Evolutionary conservation across 2,797 vertebrate genomes (phyloP).

Genomic region (Atherinosoma microstoma): DNA sequence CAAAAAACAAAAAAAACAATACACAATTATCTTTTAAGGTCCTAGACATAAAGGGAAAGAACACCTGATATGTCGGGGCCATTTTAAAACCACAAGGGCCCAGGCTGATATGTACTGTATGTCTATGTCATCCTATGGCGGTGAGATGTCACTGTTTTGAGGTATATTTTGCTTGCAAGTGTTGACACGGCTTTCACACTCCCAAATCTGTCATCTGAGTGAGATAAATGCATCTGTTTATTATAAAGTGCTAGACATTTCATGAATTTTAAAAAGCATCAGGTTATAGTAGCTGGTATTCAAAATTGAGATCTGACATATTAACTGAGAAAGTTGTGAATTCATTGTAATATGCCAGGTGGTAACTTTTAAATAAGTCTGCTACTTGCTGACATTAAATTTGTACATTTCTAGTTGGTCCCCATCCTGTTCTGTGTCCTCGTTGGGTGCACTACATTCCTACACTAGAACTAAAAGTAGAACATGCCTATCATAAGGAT

Average conservation of each 20-base stretch:
- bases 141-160: conserved; percentile 77
- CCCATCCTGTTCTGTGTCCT: conserved; percentile 19
- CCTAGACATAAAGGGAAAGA: conserved; percentile 61
- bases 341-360: conserved; percentile 15
- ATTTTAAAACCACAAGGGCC: conserved; percentile 57
- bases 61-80: conserved; percentile 55
- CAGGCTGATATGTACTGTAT: conserved; percentile 77
- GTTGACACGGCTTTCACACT: conserved; percentile 56
- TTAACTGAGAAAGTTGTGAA: conserved; percentile 40
- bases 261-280: conserved; percentile 57
- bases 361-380: conserved; percentile 30
- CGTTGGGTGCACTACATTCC: conserved; percentile 37
- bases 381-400: conserved; percentile 13
- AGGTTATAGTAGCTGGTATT: conserved; percentile 54
- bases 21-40: conserved; percentile 57
- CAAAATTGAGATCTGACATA: conserved; percentile 42
- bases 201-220: conserved; percentile 53
- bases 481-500: conserved; percentile 33
- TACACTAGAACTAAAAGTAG: conserved; percentile 57
- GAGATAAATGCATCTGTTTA: conserved; percentile 58
- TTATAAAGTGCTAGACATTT: conserved; percentile 77
- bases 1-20: conserved; percentile 46
- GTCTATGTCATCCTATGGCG: conserved; percentile 70
- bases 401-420: conserved; percentile 27
- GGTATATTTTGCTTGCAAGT: conserved; percentile 79